Evolutionary conservation across 2,888 invertebrate genomes (phyloP).

Genomic region (Strigamia transsilvanica): DNA sequence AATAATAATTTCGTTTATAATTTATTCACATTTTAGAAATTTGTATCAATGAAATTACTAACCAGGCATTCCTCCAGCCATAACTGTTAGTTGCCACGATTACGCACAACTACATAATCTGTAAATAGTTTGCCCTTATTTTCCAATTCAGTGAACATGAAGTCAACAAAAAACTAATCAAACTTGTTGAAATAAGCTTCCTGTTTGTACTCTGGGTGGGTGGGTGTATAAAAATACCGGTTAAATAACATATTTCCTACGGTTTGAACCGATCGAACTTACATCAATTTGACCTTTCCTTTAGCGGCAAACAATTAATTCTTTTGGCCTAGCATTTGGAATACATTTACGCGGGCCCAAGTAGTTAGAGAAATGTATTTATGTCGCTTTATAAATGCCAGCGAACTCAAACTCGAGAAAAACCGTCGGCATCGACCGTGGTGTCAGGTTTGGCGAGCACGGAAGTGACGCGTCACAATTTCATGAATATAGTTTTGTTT

Average conservation of each 20-base stretch:
- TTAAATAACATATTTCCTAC: neutral
- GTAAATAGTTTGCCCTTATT: neutral
- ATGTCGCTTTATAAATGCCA: too few relatives aligned
- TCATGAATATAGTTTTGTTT: too few relatives aligned
- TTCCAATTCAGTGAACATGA: neutral
- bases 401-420: too few relatives aligned
- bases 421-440: too few relatives aligned
- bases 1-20: neutral
- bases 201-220: neutral
- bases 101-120: neutral
- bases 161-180: neutral
- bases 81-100: conserved; percentile 8
- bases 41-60: neutral
- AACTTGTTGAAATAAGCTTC: neutral
- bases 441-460: too few relatives aligned
- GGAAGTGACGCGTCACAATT: too few relatives aligned
- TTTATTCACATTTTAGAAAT: neutral
- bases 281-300: neutral
- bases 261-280: neutral
- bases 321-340: neutral
- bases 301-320: neutral
- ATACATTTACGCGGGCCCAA: too few relatives aligned
- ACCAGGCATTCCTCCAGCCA: conserved; percentile 3
- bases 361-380: too few relatives aligned
- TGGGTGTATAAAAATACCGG: neutral